Conservation (phyloP, 2,888 invertebrate species). For the Cerastis leucographa region DNA sequence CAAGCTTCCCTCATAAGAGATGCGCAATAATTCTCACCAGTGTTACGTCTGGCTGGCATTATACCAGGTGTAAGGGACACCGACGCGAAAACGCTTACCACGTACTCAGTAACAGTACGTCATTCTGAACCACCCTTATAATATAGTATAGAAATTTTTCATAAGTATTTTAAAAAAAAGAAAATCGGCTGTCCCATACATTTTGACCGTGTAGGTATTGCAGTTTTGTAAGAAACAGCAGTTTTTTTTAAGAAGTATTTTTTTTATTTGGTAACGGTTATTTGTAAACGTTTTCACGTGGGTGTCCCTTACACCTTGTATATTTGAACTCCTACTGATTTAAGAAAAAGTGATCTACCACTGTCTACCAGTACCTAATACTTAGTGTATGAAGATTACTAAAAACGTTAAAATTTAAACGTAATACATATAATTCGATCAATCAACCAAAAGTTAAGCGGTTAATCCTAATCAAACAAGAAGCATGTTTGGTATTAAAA, state of each 20-base stretch:
- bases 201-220: too few relatives aligned
- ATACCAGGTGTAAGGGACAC: too few relatives aligned
- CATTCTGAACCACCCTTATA: too few relatives aligned
- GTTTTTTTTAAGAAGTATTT: too few relatives aligned
- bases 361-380: background rate
- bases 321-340: conserved; percentile 29
- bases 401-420: background rate
- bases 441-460: conserved; percentile 1
- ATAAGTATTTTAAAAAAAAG: too few relatives aligned
- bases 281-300: too few relatives aligned
- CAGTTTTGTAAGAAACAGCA: too few relatives aligned
- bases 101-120: too few relatives aligned
- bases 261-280: too few relatives aligned
- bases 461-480: conserved; percentile 18
- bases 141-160: too few relatives aligned
- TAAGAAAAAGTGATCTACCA: background rate
- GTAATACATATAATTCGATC: conserved; percentile 1
- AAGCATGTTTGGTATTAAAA: conserved; percentile 21
- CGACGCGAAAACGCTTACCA: too few relatives aligned
- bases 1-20: conserved; percentile 34
- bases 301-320: background rate
- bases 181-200: too few relatives aligned
- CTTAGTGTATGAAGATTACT: background rate
- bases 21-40: conserved; percentile 46
- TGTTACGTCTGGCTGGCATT: conserved; percentile 21